Base-by-base conservation (phyloP, 2,888 invertebrate species). In the Microdon myrmicae region DNA sequence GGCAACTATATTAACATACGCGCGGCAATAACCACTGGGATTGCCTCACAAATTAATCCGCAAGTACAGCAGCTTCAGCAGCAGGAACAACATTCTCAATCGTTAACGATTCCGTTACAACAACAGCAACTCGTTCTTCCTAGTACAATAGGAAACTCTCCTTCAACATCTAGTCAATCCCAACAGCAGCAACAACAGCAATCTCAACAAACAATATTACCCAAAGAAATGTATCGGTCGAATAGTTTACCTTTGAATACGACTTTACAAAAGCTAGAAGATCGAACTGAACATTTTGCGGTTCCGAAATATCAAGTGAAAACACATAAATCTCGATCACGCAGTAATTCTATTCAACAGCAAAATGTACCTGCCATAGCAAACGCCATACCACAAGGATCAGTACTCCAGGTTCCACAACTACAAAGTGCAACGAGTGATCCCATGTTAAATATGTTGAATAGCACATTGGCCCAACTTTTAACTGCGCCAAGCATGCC, bases 401-500 rank as follows among this genome's bases (percentile, higher is more conserved):
- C 49, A 3, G 71, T 61, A 26, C 61, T 73, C 38, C 59, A 74
- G 7, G 61, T 72, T 4, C 67, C 73, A 2, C 71, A 74, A 20
- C 82, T 91, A 69, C 84, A 86, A 70, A 85, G 89, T 70, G 88
- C 90, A 32, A 86, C 86, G 51, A 90, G 90, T 75, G 91, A 92
- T 81, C 90, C 91, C 35, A 84, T 88, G 70, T 81, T 91, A 67
- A 83, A 86, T 68, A 84, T 88, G 70, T 81, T 91, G 67, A 83
- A 86, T 68, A 92, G 90, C 81, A 89, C 91, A 45, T 84, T 94
- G 58, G 92, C 93, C 34, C 92, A 93, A 75, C 84, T 94, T 67
- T 86, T 94, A 69, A 90, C 89, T 38, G 51, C 55, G 1, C 49
- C 60, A 9, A 61, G 60, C 25, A 23, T 45, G 6, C 49, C 49